Evolutionary conservation across 2,113 vertebrate genomes (phyloP).

Genomic region (Gavialis gangeticus): DNA sequence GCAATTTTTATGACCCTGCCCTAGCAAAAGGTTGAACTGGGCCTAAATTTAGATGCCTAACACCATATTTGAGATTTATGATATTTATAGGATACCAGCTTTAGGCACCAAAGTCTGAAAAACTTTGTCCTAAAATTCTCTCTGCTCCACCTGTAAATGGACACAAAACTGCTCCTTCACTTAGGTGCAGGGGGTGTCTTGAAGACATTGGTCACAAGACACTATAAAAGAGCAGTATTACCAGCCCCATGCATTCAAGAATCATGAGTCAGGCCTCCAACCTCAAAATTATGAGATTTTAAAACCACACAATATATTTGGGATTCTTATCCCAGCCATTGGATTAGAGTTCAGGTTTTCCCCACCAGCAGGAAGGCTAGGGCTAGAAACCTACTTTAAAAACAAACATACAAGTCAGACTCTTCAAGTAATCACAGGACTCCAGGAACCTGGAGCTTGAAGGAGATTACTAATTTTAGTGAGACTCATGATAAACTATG

Average conservation of each 20-base stretch:
- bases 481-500: background rate
- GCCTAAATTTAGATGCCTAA: background rate
- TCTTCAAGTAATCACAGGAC: background rate
- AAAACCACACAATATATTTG: background rate
- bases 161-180: slow-evolving; percentile 55
- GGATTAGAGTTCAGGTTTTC: background rate
- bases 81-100: slow-evolving; percentile 26
- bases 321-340: background rate
- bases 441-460: background rate
- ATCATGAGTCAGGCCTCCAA: slow-evolving; percentile 52
- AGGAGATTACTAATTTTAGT: background rate
- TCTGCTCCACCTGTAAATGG: slow-evolving; percentile 54
- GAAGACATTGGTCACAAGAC: slow-evolving; percentile 22
- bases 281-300: background rate
- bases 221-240: slow-evolving; percentile 29
- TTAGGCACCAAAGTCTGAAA: slow-evolving; percentile 22
- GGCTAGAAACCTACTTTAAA: background rate
- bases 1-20: background rate
- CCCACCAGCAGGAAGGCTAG: background rate
- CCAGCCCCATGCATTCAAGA: slow-evolving; percentile 10
- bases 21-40: background rate
- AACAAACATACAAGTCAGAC: background rate
- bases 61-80: background rate
- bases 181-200: slow-evolving; percentile 2
- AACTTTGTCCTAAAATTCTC: slow-evolving; percentile 45